Percentiles rank a stretch among this genome's conserved stretches.
Conservation (phyloP, 2,888 invertebrate species). For the Athetis lepigone region DNA sequence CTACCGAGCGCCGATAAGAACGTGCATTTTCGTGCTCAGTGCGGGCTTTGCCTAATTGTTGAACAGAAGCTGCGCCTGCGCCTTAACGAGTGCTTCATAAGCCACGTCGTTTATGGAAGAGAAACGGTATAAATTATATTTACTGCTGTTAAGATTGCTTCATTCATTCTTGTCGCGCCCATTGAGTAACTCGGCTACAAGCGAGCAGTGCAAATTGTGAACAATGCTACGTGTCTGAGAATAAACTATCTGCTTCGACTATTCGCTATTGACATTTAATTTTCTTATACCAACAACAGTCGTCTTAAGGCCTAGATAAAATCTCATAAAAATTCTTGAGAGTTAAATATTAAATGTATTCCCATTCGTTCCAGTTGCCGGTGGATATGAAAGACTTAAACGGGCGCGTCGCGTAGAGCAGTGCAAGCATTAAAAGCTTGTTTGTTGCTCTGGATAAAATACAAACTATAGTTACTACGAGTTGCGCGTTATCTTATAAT, state of each 20-base stretch:
- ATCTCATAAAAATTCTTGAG: constrained; percentile 56
- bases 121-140: constrained; percentile 84
- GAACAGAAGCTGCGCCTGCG: constrained; percentile 85
- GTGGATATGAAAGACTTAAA: constrained; percentile 73
- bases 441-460: constrained; percentile 56
- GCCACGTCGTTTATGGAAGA: constrained; percentile 83
- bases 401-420: constrained; percentile 61
- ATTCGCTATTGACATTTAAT: constrained; percentile 77
- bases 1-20: constrained; percentile 83
- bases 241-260: constrained; percentile 75
- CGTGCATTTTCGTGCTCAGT: constrained; percentile 71
- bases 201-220: constrained; percentile 76
- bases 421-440: constrained; percentile 62
- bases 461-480: constrained; percentile 40
- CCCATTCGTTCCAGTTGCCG: constrained; percentile 55
- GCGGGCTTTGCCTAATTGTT: constrained; percentile 82
- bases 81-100: constrained; percentile 79
- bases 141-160: constrained; percentile 84
- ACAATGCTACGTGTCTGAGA: constrained; percentile 77
- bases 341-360: constrained; percentile 57
- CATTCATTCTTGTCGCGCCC: constrained; percentile 85
- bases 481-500: constrained; percentile 62
- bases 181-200: constrained; percentile 80
- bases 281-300: constrained; percentile 69
- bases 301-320: constrained; percentile 60